phyloP scores from a whole-genome alignment of 2,888 invertebrate species.

The Pterostichus madidus region DNA sequence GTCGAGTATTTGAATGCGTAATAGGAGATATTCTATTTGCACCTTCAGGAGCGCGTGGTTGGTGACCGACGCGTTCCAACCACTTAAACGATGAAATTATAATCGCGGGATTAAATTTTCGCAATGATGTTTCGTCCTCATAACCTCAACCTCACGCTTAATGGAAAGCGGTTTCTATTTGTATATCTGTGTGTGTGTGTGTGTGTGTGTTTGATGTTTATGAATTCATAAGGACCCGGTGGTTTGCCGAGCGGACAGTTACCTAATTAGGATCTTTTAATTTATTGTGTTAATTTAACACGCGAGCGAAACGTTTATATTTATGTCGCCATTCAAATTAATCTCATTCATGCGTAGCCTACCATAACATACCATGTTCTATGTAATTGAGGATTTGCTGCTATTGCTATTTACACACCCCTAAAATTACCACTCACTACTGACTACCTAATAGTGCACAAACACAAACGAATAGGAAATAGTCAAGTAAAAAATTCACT shows the following conservation, averaged over 20 bases:
- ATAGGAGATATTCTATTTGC: conserved; percentile 45
- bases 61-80: neutral
- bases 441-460: too few species aligned
- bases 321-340: conserved; percentile 32
- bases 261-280: conserved; percentile 25
- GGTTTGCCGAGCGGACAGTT: conserved; percentile 13
- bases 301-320: conserved; percentile 1
- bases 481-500: too few species aligned
- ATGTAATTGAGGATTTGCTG: too few species aligned
- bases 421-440: too few species aligned
- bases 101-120: conserved; percentile 50
- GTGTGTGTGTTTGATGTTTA: conserved; percentile 25
- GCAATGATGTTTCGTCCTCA: neutral
- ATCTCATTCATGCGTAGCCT: neutral
- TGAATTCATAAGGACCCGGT: conserved; percentile 15
- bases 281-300: conserved; percentile 35
- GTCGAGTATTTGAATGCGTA: conserved; percentile 30
- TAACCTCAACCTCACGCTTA: neutral
- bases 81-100: conserved; percentile 56
- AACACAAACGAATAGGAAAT: too few species aligned
- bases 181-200: neutral
- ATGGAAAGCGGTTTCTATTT: neutral
- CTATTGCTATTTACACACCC: neutral
- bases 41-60: neutral
- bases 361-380: too few species aligned